phyloP scores from a whole-genome alignment of 2,888 invertebrate genomes.

The Alloplasta piceator region DNA sequence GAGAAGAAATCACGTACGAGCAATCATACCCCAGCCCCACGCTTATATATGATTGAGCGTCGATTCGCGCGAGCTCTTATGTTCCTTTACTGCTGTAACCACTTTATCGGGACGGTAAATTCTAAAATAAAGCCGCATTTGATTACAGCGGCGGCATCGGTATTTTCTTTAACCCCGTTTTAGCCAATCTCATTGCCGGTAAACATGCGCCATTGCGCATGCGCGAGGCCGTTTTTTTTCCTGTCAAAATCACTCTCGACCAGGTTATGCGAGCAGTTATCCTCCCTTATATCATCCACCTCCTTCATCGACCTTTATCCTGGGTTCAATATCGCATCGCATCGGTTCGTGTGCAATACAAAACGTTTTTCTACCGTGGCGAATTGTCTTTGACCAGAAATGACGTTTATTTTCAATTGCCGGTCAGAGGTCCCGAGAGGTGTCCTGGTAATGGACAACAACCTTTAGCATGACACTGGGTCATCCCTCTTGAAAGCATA shows the following conservation, averaged over 20 bases:
- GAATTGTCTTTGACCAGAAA: constrained; percentile 19
- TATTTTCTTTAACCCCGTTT: constrained; percentile 14
- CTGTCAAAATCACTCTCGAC: constrained; percentile 64
- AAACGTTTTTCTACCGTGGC: neutral
- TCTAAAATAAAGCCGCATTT: constrained; percentile 80
- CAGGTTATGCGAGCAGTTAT: constrained; percentile 71
- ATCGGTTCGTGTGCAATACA: constrained; percentile 6
- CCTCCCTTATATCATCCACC: constrained; percentile 74
- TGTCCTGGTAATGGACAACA: neutral
- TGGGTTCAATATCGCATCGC: constrained; percentile 1
- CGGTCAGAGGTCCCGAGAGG: neutral
- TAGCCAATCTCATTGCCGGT: constrained; percentile 24
- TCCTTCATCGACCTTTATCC: constrained; percentile 55
- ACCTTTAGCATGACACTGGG: neutral
- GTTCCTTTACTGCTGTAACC: constrained; percentile 78
- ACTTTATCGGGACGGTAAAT: constrained; percentile 80
- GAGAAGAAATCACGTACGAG: constrained; percentile 79
- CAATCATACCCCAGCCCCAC: constrained; percentile 77
- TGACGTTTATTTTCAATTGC: neutral
- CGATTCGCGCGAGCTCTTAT: constrained; percentile 76
- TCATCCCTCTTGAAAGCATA: too few relatives aligned
- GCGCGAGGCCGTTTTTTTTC: constrained; percentile 25
- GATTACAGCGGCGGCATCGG: constrained; percentile 74
- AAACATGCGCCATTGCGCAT: constrained; percentile 48
- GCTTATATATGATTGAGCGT: constrained; percentile 72